phyloP scores from a whole-genome alignment of 2,888 invertebrate genomes.

The Eugnorisma glareosa region DNA sequence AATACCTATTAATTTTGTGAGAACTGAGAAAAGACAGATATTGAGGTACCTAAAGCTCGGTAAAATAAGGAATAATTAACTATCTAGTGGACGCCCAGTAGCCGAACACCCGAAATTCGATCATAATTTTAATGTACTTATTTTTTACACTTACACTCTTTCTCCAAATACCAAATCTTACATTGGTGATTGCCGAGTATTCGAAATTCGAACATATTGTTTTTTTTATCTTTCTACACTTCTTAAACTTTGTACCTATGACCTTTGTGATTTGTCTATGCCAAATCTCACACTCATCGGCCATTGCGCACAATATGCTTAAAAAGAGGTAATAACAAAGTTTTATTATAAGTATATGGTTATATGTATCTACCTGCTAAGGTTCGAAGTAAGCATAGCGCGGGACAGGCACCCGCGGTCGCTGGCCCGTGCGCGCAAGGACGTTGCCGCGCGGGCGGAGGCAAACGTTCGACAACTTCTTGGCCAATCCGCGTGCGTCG shows the following conservation, averaged over 20 bases:
- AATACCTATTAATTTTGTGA: slow-evolving; percentile 7
- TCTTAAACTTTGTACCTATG: background rate
- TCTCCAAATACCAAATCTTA: background rate
- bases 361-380: slow-evolving; percentile 70
- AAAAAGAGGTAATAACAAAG: background rate
- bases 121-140: background rate
- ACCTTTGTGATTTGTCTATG: background rate
- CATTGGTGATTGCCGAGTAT: background rate
- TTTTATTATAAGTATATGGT: slow-evolving; percentile 36
- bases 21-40: background rate
- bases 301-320: background rate
- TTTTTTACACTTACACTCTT: no score
- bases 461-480: slow-evolving; percentile 79
- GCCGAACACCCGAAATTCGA: background rate
- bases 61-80: background rate
- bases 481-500: slow-evolving; percentile 73
- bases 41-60: slow-evolving; percentile 8
- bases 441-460: slow-evolving; percentile 89
- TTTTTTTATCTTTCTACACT: background rate
- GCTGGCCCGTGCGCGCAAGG: slow-evolving; percentile 87
- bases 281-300: background rate
- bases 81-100: background rate
- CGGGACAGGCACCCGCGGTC: slow-evolving; percentile 80
- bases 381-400: slow-evolving; percentile 70
- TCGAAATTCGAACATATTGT: background rate